Percentiles rank a stretch among this genome's conserved stretches.
phyloP scores from a whole-genome alignment of 2,797 vertebrate species.

The Sebastes oblongus region DNA sequence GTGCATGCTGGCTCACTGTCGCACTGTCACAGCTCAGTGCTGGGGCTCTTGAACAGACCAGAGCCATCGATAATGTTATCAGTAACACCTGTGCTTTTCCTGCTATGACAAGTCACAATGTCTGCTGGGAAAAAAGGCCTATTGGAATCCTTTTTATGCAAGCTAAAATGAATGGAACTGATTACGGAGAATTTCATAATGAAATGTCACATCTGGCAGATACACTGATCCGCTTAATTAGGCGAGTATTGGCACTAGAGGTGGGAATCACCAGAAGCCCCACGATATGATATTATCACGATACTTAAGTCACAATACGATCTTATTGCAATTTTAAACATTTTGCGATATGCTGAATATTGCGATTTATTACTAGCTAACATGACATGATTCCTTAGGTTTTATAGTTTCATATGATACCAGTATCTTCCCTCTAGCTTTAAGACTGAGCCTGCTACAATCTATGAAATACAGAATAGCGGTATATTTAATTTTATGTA shows the following conservation, averaged over 20 bases:
- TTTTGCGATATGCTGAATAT: too few relatives aligned
- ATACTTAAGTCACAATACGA: too few relatives aligned
- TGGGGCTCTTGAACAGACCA: background rate
- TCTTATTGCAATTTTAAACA: too few relatives aligned
- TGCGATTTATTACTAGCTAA: too few relatives aligned
- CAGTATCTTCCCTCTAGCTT: too few relatives aligned
- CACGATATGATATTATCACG: too few relatives aligned
- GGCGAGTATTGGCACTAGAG: background rate
- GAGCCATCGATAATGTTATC: background rate
- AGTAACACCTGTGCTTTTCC: background rate
- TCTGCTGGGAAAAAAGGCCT: background rate
- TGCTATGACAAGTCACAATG: background rate
- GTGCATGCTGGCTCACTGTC: too few relatives aligned
- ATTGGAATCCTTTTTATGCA: background rate
- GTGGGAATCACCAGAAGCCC: too few relatives aligned
- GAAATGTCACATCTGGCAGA: background rate
- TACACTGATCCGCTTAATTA: background rate
- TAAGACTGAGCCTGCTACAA: too few relatives aligned
- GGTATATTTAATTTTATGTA: rapidly evolving
- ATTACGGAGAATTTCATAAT: background rate
- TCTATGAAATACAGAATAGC: too few relatives aligned
- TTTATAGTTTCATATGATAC: too few relatives aligned
- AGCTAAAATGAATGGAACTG: background rate
- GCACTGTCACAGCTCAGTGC: background rate
- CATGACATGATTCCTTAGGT: too few relatives aligned